These are phyloP conservation scores for Macquaria australasica DNA, from an alignment of 2,113 vertebrate species.

Conservation along the genomic window DNA sequence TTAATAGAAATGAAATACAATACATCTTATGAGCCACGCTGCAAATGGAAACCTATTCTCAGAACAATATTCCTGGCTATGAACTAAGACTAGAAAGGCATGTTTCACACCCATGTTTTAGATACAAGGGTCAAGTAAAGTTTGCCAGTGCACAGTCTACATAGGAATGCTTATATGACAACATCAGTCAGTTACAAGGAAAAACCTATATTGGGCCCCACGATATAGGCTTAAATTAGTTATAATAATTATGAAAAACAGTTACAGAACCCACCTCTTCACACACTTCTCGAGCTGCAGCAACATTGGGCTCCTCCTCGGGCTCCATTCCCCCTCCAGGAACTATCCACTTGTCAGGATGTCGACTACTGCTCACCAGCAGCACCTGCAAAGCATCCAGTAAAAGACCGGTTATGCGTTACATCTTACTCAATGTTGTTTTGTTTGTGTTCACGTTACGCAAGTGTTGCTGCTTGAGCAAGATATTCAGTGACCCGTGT, in stretches of 20 bases:
- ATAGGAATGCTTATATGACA: background rate
- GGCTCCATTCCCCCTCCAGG: conserved; percentile 99
- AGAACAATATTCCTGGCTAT: conserved; percentile 64
- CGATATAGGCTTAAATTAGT: background rate
- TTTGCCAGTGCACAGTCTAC: background rate
- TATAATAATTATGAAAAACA: background rate
- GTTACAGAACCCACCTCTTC: conserved; percentile 88
- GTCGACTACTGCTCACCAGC: conserved; percentile 96
- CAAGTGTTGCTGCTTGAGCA: background rate
- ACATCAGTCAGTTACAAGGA: background rate
- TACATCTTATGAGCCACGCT: conserved; percentile 36
- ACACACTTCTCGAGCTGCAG: conserved; percentile 95
- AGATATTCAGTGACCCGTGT: background rate
- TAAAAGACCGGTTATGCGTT: background rate
- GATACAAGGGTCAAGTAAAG: conserved; percentile 18
- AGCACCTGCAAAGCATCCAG: conserved; percentile 87
- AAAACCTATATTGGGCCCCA: background rate
- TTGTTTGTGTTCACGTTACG: background rate
- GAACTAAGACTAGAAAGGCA: conserved; percentile 34
- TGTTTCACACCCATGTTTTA: conserved; percentile 18
- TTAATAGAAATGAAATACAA: conserved; percentile 71
- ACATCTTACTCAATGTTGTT: background rate
- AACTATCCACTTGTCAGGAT: conserved; percentile 98
- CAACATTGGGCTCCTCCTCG: conserved; percentile 93
- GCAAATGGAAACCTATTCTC: conserved; percentile 54